Percentiles rank a stretch among this genome's conserved stretches.
Conservation (phyloP, 2,888 invertebrate species). For the Notocelia uddmanniana region DNA sequence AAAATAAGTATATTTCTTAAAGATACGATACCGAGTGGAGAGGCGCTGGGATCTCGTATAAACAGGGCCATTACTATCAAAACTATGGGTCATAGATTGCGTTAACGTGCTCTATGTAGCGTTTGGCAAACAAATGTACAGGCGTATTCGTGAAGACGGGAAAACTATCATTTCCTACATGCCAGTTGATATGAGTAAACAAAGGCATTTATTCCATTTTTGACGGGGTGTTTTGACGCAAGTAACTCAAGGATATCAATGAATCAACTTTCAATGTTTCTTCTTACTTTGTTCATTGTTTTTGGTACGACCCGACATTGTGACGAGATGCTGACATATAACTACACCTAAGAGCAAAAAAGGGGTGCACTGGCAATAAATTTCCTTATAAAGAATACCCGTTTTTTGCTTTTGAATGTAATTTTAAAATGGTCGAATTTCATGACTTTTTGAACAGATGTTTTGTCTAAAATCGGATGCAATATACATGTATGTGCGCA, state of each 20-base stretch:
- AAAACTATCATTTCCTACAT: slow-evolving; percentile 36
- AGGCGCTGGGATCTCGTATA: slow-evolving; percentile 67
- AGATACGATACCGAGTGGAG: slow-evolving; percentile 59
- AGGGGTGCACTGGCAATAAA: too few species aligned
- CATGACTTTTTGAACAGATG: neutral
- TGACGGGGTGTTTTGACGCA: slow-evolving; percentile 17
- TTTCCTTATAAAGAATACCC: too few species aligned
- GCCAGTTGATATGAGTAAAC: slow-evolving; percentile 37
- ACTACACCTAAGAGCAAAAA: too few species aligned
- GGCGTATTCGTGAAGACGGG: slow-evolving; percentile 33
- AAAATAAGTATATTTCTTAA: slow-evolving; percentile 57
- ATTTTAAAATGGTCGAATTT: too few species aligned
- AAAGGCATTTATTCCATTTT: slow-evolving; percentile 30
- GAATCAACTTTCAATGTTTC: neutral
- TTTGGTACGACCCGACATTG: too few species aligned
- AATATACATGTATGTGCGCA: neutral
- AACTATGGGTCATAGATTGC: slow-evolving; percentile 75
- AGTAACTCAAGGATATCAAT: neutral
- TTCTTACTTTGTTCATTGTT: neutral
- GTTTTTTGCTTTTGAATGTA: too few species aligned
- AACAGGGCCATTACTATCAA: slow-evolving; percentile 79
- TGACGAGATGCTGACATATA: too few species aligned
- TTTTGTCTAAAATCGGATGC: neutral
- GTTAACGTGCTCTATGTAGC: slow-evolving; percentile 70
- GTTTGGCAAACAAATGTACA: slow-evolving; percentile 63